Conservation (phyloP, 2,113 vertebrate genomes). For the Amphiprion ocellaris region DNA sequence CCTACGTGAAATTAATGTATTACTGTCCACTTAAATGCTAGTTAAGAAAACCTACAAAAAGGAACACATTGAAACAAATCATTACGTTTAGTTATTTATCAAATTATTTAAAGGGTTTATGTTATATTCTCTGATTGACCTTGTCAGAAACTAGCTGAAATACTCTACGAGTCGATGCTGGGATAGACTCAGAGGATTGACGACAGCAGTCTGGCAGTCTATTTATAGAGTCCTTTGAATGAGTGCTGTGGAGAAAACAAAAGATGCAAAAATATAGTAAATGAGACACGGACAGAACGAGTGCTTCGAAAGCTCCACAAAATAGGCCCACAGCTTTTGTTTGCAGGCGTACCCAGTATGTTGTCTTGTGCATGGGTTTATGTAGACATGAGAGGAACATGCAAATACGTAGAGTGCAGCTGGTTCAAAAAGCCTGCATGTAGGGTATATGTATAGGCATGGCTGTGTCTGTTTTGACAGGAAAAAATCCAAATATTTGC, state of each 20-base stretch:
- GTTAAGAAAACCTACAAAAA: too few species aligned
- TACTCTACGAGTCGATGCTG: neutral
- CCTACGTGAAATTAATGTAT: too few species aligned
- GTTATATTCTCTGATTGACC: neutral
- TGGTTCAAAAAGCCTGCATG: neutral
- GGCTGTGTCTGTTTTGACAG: too few species aligned
- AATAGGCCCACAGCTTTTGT: neutral
- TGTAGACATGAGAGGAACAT: neutral
- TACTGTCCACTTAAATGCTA: too few species aligned
- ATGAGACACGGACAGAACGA: constrained; percentile 12
- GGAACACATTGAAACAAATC: too few species aligned
- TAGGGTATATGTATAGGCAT: neutral
- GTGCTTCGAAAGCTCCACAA: neutral
- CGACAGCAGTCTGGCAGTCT: constrained; percentile 21
- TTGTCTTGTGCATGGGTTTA: neutral
- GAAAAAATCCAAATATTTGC: neutral
- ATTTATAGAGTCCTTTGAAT: constrained; percentile 54
- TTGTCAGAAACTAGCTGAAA: constrained; percentile 14
- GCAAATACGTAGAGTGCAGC: constrained; percentile 9
- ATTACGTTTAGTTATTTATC: neutral
- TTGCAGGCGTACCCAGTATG: neutral
- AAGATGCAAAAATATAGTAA: constrained; percentile 33
- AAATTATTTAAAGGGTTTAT: neutral
- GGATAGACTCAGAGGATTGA: neutral
- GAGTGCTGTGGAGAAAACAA: constrained; percentile 28